Evolutionary conservation across 1,140 invertebrate species (phyloP), one percentile per base, ranked within the genome.

Genomic region (Yoshiicerus persimilis): DNA sequence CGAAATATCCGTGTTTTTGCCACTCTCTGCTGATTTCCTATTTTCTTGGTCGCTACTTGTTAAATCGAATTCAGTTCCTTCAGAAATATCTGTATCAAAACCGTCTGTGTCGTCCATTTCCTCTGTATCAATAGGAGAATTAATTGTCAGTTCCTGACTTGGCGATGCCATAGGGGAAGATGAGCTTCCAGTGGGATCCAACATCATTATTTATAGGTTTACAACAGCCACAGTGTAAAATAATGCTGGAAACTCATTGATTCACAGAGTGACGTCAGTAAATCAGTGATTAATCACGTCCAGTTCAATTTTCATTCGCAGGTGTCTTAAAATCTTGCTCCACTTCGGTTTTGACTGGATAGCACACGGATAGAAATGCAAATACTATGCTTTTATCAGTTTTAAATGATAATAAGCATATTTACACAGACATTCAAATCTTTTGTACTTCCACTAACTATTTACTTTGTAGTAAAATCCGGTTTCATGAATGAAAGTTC

Each of bases 41-140:
- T 87, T 89, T 70, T 89, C 88, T 70, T 89, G 88, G 38, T 89
- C 88, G 32, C 88, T 88, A 11, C 84, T 87, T 5, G 41, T 84
- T 32, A 89, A 34, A 56, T 89, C 88, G 66, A 89, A 87, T 32
- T 89, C 88, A 3, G 87, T 87, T 47, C 30, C 88, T 38, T 87
- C 86, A 6, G 89, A 90, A 8, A 90, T 88, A 10, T 87, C 89
- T 6, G 89, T 88, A 32, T 90, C 89, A 11, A 90, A 64, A 13
- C 88, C 89, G 30, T 90, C 89, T 32, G 83, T 84, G 4, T 89
- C 86, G 47, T 89, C 86, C 56, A 87, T 80, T 56, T 87, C 86
- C 30, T 75, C 86, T n/a, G 56, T 56, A 30, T 32, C 32, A 66
- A 80, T 36, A 34, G 30, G 75, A 84, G 75, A 36, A 9, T 23